Base-by-base conservation (phyloP, 2,113 vertebrate species). In the Aegotheles bennettii region DNA sequence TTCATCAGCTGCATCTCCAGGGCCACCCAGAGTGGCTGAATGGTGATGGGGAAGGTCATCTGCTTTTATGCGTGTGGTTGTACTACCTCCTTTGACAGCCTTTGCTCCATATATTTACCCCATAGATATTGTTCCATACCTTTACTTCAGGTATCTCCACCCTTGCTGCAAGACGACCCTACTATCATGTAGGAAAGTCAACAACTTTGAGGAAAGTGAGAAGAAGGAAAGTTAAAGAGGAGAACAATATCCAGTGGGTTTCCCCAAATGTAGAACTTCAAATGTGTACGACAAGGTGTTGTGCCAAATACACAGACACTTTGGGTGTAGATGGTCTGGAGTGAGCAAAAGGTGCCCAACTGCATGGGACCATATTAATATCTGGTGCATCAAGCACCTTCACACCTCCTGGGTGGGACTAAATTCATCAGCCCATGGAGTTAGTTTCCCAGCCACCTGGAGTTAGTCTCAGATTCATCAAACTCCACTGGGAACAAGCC, bases 231-330 rank as follows among this genome's bases (percentile, higher is more conserved):
- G 6, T 11, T 35, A 33, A 33, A 77, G 23, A 29, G 14, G 6
- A 31, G 21, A 65, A 31, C 6, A 28, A 43, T 43, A 68, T 3
- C 38, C 35, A 19, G 10, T 1, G 25, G 7, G 4, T 42, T 71
- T 35, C 70, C 26, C 25, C 35, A 67, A 31, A 51, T 1, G 2
- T 1, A 35, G 48, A 29, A 7, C 33, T 56, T 33, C 6, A 61
- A 31, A 16, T 0, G 3, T 15, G 16, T 11, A 6, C 5, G 26
- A 21, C 29, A 29, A 11, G 26, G 43, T 1, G 38, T 10, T 31
- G 21, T 33, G 14, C 9, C 12, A 4, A 13, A 25, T 2, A 17
- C 18, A 31, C 23, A 16, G 2, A 14, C 1, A 0, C 23, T 23
- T 8, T 31, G 59, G 5, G 2, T 25, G 33, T 2, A 8, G 26